Evolutionary conservation across 2,797 vertebrate species (phyloP).

Genomic region (Pyrocephalus nanus): DNA sequence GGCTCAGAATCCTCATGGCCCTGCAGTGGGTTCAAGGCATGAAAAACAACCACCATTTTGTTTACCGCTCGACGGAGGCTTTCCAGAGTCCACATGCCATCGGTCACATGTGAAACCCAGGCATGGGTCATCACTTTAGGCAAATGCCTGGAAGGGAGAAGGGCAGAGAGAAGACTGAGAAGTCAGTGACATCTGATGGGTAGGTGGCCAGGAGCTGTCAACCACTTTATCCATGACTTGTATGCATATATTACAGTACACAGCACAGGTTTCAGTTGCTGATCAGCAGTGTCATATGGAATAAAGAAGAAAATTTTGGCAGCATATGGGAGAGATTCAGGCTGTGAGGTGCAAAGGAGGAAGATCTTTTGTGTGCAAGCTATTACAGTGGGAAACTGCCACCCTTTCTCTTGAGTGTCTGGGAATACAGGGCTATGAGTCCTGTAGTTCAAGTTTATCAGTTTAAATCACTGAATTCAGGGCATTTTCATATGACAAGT

Average conservation of each 20-base stretch:
- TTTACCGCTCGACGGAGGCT: not conserved
- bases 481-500: not conserved
- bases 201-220: not conserved
- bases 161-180: not conserved
- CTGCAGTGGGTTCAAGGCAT: not conserved
- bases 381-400: not conserved
- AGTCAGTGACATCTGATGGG: not conserved
- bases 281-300: not conserved
- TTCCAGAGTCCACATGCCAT: not conserved
- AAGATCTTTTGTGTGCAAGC: not conserved
- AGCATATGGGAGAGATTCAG: not conserved
- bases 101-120: accelerated
- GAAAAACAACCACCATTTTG: not conserved
- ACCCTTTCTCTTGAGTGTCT: not conserved
- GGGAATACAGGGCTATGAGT: not conserved
- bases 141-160: not conserved
- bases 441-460: not conserved
- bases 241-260: not conserved
- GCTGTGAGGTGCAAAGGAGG: not conserved
- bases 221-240: accelerated
- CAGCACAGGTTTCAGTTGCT: not conserved
- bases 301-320: not conserved
- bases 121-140: not conserved
- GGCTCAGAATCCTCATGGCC: not conserved
- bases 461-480: not conserved